A percentile compares a stretch with the other conserved stretches of the same genome.
Conservation (phyloP, 2,113 vertebrate species). For the Thalassoma bifasciatum region DNA sequence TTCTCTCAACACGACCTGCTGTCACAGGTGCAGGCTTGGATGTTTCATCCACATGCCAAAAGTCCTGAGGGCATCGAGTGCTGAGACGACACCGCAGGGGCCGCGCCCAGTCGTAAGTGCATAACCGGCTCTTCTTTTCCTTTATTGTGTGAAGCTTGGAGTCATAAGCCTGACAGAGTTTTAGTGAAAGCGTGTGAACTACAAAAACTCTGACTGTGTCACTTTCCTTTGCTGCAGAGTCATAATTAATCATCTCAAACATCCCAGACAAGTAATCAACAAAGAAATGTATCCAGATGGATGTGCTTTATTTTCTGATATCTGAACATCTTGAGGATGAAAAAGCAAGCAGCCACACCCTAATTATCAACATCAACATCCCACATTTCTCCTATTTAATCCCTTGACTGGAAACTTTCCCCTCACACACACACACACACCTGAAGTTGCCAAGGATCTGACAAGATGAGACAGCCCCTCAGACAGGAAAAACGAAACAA, state of each 20-base stretch:
- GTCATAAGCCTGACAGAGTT: background rate
- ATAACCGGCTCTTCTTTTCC: background rate
- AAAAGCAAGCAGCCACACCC: constrained; percentile 26
- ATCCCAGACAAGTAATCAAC: background rate
- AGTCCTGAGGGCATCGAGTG: constrained; percentile 22
- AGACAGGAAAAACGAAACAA: constrained; percentile 19
- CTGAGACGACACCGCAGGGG: background rate
- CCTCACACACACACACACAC: constrained; percentile 16
- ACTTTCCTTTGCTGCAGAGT: background rate
- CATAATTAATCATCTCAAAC: background rate
- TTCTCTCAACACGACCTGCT: constrained; percentile 1
- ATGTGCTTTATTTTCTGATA: background rate
- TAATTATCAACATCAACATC: background rate
- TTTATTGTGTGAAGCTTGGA: background rate
- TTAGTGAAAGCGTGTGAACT: constrained; percentile 6
- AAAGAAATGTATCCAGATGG: background rate
- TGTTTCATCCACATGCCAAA: background rate
- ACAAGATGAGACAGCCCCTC: constrained; percentile 40
- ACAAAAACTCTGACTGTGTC: background rate
- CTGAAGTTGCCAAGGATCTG: background rate
- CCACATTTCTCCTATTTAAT: constrained; percentile 16
- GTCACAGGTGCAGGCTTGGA: constrained; percentile 30
- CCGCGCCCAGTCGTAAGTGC: background rate
- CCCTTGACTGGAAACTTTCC: constrained; percentile 36
- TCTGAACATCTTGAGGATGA: constrained; percentile 21